A percentile compares a stretch with the other conserved stretches of the same genome.
Conservation (phyloP, 2,113 vertebrate species). For the Callionymus lyra region DNA sequence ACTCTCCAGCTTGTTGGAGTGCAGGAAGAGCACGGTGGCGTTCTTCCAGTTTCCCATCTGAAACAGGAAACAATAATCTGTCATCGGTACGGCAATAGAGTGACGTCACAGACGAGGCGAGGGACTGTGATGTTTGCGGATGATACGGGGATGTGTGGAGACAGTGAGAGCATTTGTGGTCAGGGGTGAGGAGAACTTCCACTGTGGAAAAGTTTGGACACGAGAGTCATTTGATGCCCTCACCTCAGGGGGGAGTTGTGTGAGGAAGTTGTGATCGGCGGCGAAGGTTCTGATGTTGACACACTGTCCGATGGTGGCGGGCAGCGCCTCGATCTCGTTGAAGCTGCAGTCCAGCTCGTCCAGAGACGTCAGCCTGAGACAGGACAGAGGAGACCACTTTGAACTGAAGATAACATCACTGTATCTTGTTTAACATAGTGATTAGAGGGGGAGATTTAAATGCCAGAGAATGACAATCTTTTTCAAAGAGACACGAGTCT, state of each 20-base stretch:
- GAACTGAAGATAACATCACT: no score
- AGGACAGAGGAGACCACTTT: background rate
- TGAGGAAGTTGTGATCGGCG: constrained; percentile 93
- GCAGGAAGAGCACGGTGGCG: constrained; percentile 87
- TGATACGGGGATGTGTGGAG: no score
- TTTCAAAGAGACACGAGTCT: constrained; percentile 25
- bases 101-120: background rate
- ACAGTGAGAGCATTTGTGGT: no score
- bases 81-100: no score
- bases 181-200: no score
- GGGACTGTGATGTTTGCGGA: no score
- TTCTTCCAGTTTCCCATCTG: constrained; percentile 92
- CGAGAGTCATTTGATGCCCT: background rate
- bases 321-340: constrained; percentile 92
- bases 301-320: constrained; percentile 82
- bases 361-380: constrained; percentile 70
- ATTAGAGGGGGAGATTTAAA: no score
- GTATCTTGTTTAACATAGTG: no score
- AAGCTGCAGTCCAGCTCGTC: constrained; percentile 97
- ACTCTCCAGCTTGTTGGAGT: constrained; percentile 94
- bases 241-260: constrained; percentile 86
- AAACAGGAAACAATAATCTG: constrained; percentile 14
- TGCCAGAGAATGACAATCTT: no score
- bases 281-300: constrained; percentile 85
- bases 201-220: no score